Evolutionary conservation across 2,888 invertebrate genomes (phyloP), one percentile per base, ranked within the genome.

Genomic region (Mimas tiliae): DNA sequence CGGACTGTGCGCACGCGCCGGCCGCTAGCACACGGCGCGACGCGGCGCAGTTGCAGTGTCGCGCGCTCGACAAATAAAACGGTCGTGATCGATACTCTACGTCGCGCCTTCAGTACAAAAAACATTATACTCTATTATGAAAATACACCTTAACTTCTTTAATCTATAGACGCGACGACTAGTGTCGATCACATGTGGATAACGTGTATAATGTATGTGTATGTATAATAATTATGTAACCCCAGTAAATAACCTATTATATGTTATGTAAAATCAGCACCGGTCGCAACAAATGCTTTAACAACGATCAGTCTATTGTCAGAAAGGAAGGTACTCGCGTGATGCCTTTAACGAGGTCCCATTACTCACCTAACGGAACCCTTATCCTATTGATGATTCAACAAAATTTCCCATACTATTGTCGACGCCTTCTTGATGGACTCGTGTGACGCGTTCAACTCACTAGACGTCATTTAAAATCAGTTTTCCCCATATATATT

Each of bases 281-380:
- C 93, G 91, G 90, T 92, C 80, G 92, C 91, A 92, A 92, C 91
- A 87, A 90, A 92, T 89, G 92, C 91, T 89, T 86, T 80, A 93
- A 92, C 90, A 92, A 92, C 91, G 79, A 91, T 93, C 93, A 93
- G 93, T 93, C 93, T 93, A 93, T 93, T 93, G 93, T 92, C 88
- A 89, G 86, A 91, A 91, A 91, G 90, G 92, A 92, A 91, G 90
- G 91, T 90, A 87, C 82, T 81, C 73, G 80, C 78, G 82, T 74
- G 83, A 79, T 83, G 78, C 78, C 84, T 74, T 77, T 78, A 80
- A 85, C 89, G 85, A 88, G 86, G 78, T 83, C 82, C 84, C 70
- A 77, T 86, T 85, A 84, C 82, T 85, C 83, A 85, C 73, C 58
- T 71, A 67, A 69, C 72, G 71, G 72, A 72, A 77, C 72, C 76